Base-by-base conservation (phyloP, 2,888 invertebrate species). In the Aleiodes alternator region DNA sequence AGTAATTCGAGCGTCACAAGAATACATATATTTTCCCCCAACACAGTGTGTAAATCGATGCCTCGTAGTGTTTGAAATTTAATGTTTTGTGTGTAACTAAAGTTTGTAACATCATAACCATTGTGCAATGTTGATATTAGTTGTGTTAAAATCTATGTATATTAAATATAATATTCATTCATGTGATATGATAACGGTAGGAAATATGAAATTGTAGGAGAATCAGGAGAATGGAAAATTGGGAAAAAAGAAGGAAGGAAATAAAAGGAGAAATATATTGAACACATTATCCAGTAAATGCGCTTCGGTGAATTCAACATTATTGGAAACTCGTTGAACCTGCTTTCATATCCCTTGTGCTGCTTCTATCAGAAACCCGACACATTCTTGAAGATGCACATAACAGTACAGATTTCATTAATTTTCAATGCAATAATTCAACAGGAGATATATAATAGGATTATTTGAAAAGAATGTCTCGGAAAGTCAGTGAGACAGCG, bases 321-420 rank as follows among this genome's bases (percentile, higher is more conserved):
- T 61, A 61, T 61, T 38, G 61, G 61, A 61, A 61, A 61, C 61
- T 61, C 61, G 61, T 61, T 61, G 61, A 61, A 61, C 34, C 61
- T 29, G 23, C 23, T 61, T 61, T 61, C 11, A 38, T 7, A 4
- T 16, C 4, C 29, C 56, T 23, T 38, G 12, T 8, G 12, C 11
- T 43, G 43, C 43, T 9, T 43, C 11, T 8, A 43, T 11, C 9
- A 43, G 11, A 43, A 8, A 5, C 0, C 9, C 43, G 11, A 43
- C 43, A 43, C 43, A 43, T 43, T 43, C 43, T 43, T 9, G 9
- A 43, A 43, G 11, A 43, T 43, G 9, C 43, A 9, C 38, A 11
- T 43, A 23, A 23, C 23, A 23, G 43, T 43, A 43, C 43, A 11
- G 43, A 43, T 9, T 43, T 43, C 43, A 43, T 43, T 43, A 43